Base-by-base conservation (phyloP, 2,113 vertebrate genomes). In the Xenopus borealis region DNA sequence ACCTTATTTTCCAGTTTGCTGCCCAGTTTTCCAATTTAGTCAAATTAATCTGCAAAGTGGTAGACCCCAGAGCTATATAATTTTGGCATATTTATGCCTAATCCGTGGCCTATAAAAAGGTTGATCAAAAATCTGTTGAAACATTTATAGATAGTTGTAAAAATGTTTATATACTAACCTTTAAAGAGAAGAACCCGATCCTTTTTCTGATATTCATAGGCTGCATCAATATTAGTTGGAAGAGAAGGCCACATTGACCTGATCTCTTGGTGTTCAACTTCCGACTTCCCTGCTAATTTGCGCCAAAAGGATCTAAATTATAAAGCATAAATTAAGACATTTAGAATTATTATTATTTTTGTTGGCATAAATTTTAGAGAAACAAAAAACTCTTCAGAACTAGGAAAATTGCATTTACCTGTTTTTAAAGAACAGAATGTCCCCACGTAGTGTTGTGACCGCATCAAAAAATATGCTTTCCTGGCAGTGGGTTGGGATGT, bases 341-440 rank as follows among this genome's bases (percentile, higher is more conserved):
- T 50, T 9, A 13, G 3, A 12, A 13, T 50, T 50, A 27, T 4
- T 50, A 50, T 16, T 4, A 10, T 16, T 16, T 50, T 50, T 12
- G 13, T 16, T 40, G 5, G 33, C 8, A 7, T 40, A 40, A 7
- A 40, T 40, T 40, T 40, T 40, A 7, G 33, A 9, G 7, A 40
- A 40, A 7, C 6, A 9, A 40, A 40, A 33, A 33, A 33, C 7
- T 40, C 1, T 40, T 40, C 5, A 13, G 47, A 67, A 23, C 20
- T 14, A 52, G 2, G 11, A 67, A 67, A 23, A 27, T 44, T 77
- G 18, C 55, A 45, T 81, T 89, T 94, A 98, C 96, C 89, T 92
- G 84, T 88, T 89, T 83, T 97, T 98, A 83, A 99, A 95, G 87
- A 98, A 96, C 80, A 94, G 66, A 8, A 88, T 66, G 83, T 95